A percentile compares a stretch with the other conserved stretches of the same genome.
phyloP scores from a whole-genome alignment of 2,113 vertebrate species.

The Oryzias melastigma region DNA sequence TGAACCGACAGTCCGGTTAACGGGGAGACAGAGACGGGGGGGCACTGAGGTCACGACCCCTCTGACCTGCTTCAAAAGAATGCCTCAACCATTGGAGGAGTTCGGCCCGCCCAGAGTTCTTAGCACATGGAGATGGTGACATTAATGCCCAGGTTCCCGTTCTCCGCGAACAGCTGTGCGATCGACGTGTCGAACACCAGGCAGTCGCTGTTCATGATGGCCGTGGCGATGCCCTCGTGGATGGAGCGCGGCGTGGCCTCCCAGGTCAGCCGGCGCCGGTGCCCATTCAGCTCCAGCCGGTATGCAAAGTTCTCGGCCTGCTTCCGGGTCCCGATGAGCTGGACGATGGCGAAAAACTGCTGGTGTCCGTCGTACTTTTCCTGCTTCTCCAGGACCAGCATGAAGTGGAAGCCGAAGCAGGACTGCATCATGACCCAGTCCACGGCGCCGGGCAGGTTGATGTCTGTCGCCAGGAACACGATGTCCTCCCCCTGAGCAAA shows the following conservation, averaged over 20 bases:
- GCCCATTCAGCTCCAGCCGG: slow-evolving; percentile 96
- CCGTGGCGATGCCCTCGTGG: slow-evolving; percentile 97
- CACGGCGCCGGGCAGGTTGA: slow-evolving; percentile 96
- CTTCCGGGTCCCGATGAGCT: slow-evolving; percentile 98
- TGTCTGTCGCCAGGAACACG: slow-evolving; percentile 98
- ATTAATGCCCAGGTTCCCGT: slow-evolving; percentile 98
- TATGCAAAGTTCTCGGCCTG: slow-evolving; percentile 99
- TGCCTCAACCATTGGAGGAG: slow-evolving; percentile 36
- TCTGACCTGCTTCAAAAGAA: slow-evolving; percentile 33
- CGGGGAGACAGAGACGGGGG: slow-evolving; percentile 38
- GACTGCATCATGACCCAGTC: slow-evolving; percentile 99
- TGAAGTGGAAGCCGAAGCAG: slow-evolving; percentile 99
- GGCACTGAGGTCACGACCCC: slow-evolving; percentile 33
- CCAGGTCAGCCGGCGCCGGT: slow-evolving; percentile 97
- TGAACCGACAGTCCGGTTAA: slow-evolving; percentile 57
- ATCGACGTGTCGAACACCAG: slow-evolving; percentile 99
- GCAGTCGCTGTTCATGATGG: slow-evolving; percentile 99
- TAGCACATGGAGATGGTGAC: slow-evolving; percentile 99
- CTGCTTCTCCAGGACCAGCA: slow-evolving; percentile 99
- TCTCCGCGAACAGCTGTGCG: slow-evolving; percentile 98
- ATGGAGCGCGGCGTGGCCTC: slow-evolving; percentile 97
- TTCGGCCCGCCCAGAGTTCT: slow-evolving; percentile 59
- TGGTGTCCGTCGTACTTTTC: slow-evolving; percentile 99
- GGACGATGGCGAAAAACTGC: slow-evolving; percentile 98
- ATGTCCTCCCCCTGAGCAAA: slow-evolving; percentile 90